Evolutionary conservation across 2,113 vertebrate genomes (phyloP).

Genomic region (Barnardius zonarius): DNA sequence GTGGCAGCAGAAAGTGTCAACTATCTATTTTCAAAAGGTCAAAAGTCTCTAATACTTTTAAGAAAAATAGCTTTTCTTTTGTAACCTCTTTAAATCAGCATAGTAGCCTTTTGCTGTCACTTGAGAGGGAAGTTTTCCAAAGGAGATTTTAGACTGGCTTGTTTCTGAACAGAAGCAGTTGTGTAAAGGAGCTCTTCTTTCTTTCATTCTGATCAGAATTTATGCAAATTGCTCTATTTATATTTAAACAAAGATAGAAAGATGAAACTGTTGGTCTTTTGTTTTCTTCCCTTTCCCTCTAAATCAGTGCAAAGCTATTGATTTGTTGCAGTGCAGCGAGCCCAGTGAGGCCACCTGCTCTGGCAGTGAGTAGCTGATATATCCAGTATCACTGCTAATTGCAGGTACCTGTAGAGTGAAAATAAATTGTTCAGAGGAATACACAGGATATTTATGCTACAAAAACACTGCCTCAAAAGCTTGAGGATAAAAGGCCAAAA

Average conservation of each 20-base stretch:
- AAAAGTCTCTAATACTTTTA: slow-evolving; percentile 42
- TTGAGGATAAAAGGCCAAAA: neutral
- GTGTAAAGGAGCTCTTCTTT: neutral
- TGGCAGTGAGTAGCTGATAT: neutral
- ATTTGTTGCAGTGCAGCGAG: neutral
- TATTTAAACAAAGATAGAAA: neutral
- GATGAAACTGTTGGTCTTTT: neutral
- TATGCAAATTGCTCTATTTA: neutral
- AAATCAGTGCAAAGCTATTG: neutral
- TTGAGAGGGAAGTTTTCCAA: neutral
- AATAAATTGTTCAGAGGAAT: neutral
- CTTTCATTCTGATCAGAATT: neutral
- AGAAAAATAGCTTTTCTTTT: slow-evolving; percentile 46
- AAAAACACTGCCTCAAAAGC: neutral
- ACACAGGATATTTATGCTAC: neutral
- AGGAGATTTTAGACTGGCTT: neutral
- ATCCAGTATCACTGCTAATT: neutral
- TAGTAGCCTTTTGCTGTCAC: slow-evolving; percentile 8
- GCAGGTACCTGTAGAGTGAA: neutral
- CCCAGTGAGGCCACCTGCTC: neutral
- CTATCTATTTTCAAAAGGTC: slow-evolving; percentile 55
- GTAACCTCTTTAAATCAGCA: slow-evolving; percentile 38
- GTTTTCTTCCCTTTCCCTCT: neutral
- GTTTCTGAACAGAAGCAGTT: neutral
- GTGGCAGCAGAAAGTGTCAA: slow-evolving; percentile 27